Percentiles rank a stretch among this genome's conserved stretches.
These are phyloP conservation scores for Meloidogyne hapla DNA, from an alignment of 1,140 invertebrate species.

Conservation along the genomic window DNA sequence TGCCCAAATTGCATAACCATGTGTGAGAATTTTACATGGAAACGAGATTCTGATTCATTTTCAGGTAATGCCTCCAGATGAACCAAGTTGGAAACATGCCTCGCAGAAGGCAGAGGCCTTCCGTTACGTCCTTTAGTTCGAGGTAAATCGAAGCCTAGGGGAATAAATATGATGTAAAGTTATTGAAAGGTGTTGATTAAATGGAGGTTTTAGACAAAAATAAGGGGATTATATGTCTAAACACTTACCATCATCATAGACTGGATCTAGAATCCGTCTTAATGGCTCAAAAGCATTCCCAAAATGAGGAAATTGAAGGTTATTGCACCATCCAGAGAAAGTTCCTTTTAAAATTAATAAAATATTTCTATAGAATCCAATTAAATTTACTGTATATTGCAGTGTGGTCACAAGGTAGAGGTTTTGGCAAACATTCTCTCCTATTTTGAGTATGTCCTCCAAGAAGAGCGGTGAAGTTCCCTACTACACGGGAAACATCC, in stretches of 20 bases:
- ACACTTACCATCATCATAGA: slow-evolving; percentile 78
- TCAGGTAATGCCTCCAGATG: slow-evolving; percentile 75
- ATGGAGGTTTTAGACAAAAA: too few relatives aligned
- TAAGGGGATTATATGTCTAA: too few relatives aligned
- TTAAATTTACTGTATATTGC: slow-evolving; percentile 78
- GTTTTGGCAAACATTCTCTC: slow-evolving; percentile 55
- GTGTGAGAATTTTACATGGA: slow-evolving; percentile 58
- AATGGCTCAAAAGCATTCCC: slow-evolving; percentile 76
- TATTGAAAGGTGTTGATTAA: too few relatives aligned
- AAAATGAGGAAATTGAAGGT: slow-evolving; percentile 78
- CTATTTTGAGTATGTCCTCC: slow-evolving; percentile 29
- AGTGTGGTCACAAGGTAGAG: slow-evolving; percentile 75
- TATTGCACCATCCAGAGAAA: slow-evolving; percentile 83
- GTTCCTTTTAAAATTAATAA: slow-evolving; percentile 73
- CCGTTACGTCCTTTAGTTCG: slow-evolving; percentile 36
- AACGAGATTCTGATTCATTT: slow-evolving; percentile 33
- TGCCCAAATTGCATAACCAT: slow-evolving; percentile 70
- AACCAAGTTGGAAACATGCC: slow-evolving; percentile 80
- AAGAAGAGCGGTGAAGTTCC: slow-evolving; percentile 57
- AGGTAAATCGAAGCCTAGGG: slow-evolving; percentile 48
- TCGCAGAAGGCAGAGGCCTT: slow-evolving; percentile 69
- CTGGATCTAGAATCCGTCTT: slow-evolving; percentile 77
- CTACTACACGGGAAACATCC: slow-evolving; percentile 56
- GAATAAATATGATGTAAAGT: background rate
- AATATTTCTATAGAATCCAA: slow-evolving; percentile 85